Percentiles rank a stretch among this genome's conserved stretches.
Conservation (phyloP, 2,888 invertebrate species). For the Cryptus armator region DNA sequence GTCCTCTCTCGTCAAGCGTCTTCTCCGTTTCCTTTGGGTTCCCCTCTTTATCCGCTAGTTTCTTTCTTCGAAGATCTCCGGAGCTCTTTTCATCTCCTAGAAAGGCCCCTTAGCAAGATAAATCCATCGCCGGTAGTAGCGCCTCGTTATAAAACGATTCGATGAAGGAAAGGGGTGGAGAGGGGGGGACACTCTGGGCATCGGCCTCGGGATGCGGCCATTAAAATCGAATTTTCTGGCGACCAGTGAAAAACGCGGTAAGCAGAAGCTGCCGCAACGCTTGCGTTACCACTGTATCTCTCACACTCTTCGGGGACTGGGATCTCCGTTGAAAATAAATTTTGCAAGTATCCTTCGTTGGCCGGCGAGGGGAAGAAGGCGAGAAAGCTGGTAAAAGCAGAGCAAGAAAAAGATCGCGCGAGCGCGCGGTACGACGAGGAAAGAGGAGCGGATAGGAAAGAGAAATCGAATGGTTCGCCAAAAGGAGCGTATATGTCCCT, state of each 20-base stretch:
- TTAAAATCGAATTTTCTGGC: conserved; percentile 75
- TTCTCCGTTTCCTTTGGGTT: not conserved
- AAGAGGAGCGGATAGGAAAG: conserved; percentile 44
- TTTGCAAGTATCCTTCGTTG: conserved; percentile 48
- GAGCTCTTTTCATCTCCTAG: conserved; percentile 66
- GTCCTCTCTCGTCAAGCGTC: not conserved
- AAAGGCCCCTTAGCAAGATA: conserved; percentile 40
- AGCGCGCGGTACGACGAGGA: not conserved
- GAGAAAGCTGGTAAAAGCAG: conserved; percentile 58
- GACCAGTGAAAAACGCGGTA: conserved; percentile 55
- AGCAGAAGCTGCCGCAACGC: conserved; percentile 7
- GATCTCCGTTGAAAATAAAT: conserved; percentile 74
- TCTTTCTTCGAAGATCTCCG: conserved; percentile 38
- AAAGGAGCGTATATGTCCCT: conserved; percentile 8
- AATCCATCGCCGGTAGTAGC: conserved; percentile 41
- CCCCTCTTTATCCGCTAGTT: not conserved
- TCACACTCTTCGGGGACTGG: conserved; percentile 32
- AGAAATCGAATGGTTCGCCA: conserved; percentile 54
- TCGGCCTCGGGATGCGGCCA: conserved; percentile 67
- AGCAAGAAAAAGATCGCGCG: conserved; percentile 15
- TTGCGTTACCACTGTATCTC: not conserved
- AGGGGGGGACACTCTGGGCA: conserved; percentile 18
- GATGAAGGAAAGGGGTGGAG: not conserved
- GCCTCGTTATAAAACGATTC: conserved; percentile 64
- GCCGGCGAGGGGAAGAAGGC: conserved; percentile 3